phyloP scores from a whole-genome alignment of 2,797 vertebrate genomes.

The Sebastes itinus region DNA sequence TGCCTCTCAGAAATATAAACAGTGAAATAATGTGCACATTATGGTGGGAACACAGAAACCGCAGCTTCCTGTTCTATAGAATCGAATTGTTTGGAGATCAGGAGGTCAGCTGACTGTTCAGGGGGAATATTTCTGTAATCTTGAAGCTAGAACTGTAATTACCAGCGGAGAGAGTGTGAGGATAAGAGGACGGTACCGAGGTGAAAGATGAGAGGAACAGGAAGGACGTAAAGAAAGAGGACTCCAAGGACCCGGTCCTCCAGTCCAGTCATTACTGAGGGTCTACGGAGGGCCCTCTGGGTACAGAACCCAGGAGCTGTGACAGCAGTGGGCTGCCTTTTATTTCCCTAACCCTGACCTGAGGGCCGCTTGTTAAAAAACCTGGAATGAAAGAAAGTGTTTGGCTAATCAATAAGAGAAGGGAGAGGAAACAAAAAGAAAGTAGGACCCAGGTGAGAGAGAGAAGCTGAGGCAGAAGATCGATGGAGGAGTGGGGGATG shows the following conservation, averaged over 20 bases:
- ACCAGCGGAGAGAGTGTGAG: slow-evolving; percentile 20
- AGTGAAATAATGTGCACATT: background rate
- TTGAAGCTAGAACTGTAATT: slow-evolving; percentile 50
- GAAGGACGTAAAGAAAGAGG: slow-evolving; percentile 21
- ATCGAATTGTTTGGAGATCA: slow-evolving; percentile 50
- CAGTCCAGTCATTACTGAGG: slow-evolving; percentile 63
- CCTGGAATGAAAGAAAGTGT: slow-evolving; percentile 28
- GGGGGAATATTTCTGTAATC: slow-evolving; percentile 22
- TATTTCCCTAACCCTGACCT: slow-evolving; percentile 53
- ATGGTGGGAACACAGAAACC: background rate
- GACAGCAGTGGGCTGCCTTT: slow-evolving; percentile 59
- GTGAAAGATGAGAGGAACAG: slow-evolving; percentile 20
- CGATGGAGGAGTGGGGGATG: background rate
- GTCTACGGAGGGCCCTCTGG: slow-evolving; percentile 41
- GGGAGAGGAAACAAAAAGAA: background rate
- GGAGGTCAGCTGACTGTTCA: slow-evolving; percentile 31
- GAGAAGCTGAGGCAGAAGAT: background rate
- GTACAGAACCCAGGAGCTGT: slow-evolving; percentile 45
- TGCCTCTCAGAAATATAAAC: background rate
- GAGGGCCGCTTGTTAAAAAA: slow-evolving; percentile 68
- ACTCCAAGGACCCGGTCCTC: slow-evolving; percentile 47
- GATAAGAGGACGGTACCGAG: background rate
- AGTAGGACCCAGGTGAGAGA: background rate
- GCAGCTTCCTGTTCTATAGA: background rate
- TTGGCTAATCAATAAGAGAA: slow-evolving; percentile 60